Evolutionary conservation across 2,113 vertebrate species (phyloP).

Genomic region (Psettodes erumei): DNA sequence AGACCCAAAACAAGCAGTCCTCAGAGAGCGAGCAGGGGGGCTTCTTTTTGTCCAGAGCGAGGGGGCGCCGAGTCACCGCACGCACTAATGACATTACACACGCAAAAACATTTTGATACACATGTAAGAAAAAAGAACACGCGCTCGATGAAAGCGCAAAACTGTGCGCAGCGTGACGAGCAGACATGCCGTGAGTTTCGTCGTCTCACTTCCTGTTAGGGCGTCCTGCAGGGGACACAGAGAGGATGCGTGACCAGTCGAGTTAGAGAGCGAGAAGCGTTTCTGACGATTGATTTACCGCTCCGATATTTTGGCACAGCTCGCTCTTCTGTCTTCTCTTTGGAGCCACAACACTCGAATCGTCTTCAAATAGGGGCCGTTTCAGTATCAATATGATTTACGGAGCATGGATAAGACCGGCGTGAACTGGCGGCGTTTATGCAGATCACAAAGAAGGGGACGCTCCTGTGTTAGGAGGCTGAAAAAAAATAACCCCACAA

Average conservation of each 20-base stretch:
- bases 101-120: background rate
- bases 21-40: background rate
- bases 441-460: constrained; percentile 38
- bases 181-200: too few species aligned
- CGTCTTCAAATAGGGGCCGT: constrained; percentile 9
- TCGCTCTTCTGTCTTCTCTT: background rate
- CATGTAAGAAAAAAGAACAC: background rate
- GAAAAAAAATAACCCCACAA: too few species aligned
- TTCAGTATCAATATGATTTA: constrained; percentile 44
- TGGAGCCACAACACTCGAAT: constrained; percentile 7
- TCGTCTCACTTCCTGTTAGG: too few species aligned
- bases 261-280: background rate
- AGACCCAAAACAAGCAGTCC: background rate
- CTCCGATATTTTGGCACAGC: constrained; percentile 22
- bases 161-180: too few species aligned
- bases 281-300: constrained; percentile 12
- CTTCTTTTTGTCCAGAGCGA: constrained; percentile 4
- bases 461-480: background rate
- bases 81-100: constrained; percentile 18
- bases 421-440: constrained; percentile 22
- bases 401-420: background rate
- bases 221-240: too few species aligned
- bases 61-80: background rate
- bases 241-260: too few species aligned
- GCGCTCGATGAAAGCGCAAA: too few species aligned